Conservation (phyloP, 2,113 vertebrate genomes). For the Thymallus thymallus region DNA sequence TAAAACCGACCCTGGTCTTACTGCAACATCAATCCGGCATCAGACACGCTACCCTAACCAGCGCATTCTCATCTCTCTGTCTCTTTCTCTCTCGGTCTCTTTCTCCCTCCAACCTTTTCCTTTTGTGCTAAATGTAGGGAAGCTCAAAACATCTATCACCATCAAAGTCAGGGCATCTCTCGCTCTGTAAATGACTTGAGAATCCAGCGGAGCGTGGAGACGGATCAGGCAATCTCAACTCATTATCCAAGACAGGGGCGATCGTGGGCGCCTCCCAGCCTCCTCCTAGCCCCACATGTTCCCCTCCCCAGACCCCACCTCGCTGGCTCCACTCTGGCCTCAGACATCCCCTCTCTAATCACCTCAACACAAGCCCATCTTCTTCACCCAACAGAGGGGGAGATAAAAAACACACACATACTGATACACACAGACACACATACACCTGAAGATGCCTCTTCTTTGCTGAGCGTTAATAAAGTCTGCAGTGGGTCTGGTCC, state of each 20-base stretch:
- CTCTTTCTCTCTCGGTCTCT: no score
- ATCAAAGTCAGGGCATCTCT: conserved; percentile 16
- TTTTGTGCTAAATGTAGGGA: conserved; percentile 10
- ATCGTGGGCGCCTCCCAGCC: conserved; percentile 3
- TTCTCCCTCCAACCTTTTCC: background rate
- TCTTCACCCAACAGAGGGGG: conserved; percentile 12
- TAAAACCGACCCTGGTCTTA: conserved; percentile 26
- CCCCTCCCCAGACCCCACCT: background rate
- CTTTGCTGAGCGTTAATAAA: no score
- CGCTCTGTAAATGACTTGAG: conserved; percentile 1
- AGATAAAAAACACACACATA: background rate
- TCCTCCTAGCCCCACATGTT: background rate
- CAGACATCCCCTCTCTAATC: background rate
- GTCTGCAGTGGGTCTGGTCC: no score
- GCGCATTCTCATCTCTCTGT: background rate
- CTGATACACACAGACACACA: background rate
- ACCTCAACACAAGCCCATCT: background rate
- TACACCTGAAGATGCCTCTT: background rate
- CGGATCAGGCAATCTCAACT: conserved; percentile 35
- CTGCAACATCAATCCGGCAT: conserved; percentile 26
- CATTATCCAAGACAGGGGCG: background rate
- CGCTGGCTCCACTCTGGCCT: no score
- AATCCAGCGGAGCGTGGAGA: conserved; percentile 39
- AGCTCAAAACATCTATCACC: conserved; percentile 31
- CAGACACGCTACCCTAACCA: conserved; percentile 11